These are phyloP conservation scores for Drosophila sulfurigaster DNA, from an alignment of 1,140 invertebrate genomes.

Conservation along the genomic window DNA sequence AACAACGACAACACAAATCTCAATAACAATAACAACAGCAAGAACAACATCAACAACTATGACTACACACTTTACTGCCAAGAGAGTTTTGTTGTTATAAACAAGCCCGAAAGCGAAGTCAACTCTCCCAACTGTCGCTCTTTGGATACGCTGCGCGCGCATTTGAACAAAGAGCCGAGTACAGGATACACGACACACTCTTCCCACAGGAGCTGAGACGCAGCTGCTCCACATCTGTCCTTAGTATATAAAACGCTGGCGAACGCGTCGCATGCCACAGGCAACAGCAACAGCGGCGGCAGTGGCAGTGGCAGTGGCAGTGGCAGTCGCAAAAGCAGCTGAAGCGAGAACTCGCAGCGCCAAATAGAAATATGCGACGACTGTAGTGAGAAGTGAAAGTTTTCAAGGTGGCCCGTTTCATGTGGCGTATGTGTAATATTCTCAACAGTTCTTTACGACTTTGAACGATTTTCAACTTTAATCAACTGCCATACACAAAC, in stretches of 20 bases:
- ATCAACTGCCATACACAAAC: background rate
- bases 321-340: background rate
- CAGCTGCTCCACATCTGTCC: conserved; percentile 68
- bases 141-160: conserved; percentile 60
- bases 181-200: conserved; percentile 19
- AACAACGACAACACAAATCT: conserved; percentile 21
- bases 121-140: conserved; percentile 45
- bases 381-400: conserved; percentile 76
- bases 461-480: background rate
- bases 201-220: conserved; percentile 72
- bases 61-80: conserved; percentile 45
- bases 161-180: conserved; percentile 26
- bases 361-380: conserved; percentile 52
- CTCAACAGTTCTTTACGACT: conserved; percentile 5
- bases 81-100: conserved; percentile 67
- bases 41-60: conserved; percentile 31
- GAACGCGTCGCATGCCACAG: conserved; percentile 53
- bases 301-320: conserved; percentile 13
- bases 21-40: conserved; percentile 6
- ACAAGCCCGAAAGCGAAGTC: conserved; percentile 57
- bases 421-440: conserved; percentile 58
- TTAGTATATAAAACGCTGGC: conserved; percentile 74
- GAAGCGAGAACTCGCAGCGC: conserved; percentile 36
- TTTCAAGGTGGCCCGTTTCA: conserved; percentile 31
- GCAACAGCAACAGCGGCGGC: conserved; percentile 20